Evolutionary conservation across 2,113 vertebrate species (phyloP).

Genomic region (Oreochromis tanganicae): DNA sequence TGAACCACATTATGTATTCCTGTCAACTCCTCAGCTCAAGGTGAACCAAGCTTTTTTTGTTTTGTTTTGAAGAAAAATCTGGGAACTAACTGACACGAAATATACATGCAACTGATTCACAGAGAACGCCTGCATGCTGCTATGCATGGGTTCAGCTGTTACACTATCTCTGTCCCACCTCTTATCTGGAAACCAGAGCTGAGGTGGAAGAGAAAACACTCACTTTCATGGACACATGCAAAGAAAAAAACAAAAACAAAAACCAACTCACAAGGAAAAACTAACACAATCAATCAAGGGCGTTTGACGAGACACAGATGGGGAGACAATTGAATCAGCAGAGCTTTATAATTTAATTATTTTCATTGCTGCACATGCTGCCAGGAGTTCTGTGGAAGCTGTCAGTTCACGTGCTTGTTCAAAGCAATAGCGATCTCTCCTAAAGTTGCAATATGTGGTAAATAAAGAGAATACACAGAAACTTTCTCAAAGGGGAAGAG

Average conservation of each 20-base stretch:
- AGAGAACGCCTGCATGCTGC: background rate
- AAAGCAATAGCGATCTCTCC: background rate
- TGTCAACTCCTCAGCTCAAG: background rate
- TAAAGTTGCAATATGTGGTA: background rate
- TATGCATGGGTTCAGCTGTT: background rate
- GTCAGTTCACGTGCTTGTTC: background rate
- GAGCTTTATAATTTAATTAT: background rate
- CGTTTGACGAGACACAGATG: background rate
- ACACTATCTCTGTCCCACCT: background rate
- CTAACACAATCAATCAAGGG: background rate
- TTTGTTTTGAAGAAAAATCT: background rate
- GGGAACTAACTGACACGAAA: background rate
- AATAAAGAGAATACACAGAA: background rate
- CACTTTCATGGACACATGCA: background rate
- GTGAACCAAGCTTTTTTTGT: background rate
- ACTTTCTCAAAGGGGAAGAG: background rate
- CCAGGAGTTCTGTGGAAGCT: background rate
- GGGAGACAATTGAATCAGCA: background rate
- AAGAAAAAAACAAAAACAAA: background rate
- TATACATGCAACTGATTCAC: background rate
- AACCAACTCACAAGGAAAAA: background rate
- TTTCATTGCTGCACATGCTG: background rate
- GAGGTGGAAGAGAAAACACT: background rate
- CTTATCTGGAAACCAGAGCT: conserved; percentile 34
- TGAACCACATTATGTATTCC: background rate